Conservation (phyloP, 1,140 invertebrate genomes). For the Brachionus rubens region DNA sequence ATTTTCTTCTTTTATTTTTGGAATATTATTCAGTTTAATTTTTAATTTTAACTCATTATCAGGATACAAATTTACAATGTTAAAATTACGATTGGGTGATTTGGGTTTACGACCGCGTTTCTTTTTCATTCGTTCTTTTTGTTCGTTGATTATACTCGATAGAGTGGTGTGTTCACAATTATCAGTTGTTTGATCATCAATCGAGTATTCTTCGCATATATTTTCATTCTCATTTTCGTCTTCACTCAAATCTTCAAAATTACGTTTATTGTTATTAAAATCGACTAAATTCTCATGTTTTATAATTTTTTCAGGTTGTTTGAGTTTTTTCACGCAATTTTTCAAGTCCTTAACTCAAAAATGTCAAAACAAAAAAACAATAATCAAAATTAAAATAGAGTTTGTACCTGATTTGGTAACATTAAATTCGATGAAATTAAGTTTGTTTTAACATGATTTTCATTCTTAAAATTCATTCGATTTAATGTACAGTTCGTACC, state of each 20-base stretch:
- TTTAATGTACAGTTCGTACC: too few relatives aligned
- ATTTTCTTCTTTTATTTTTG: slow-evolving; percentile 19
- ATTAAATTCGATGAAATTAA: too few relatives aligned
- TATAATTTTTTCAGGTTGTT: neutral
- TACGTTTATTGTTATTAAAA: neutral
- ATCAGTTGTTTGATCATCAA: neutral
- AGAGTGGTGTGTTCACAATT: neutral
- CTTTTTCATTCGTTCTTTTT: slow-evolving; percentile 1
- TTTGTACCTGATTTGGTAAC: too few relatives aligned
- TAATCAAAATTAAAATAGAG: too few relatives aligned
- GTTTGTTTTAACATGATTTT: too few relatives aligned
- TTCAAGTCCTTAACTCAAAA: too few relatives aligned
- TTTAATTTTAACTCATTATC: slow-evolving; percentile 25
- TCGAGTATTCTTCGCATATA: neutral
- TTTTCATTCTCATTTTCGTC: neutral
- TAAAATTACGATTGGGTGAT: neutral
- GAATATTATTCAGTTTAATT: slow-evolving; percentile 8
- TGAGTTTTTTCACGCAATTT: neutral
- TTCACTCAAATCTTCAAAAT: neutral
- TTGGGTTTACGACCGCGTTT: neutral
- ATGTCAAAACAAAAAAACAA: too few relatives aligned
- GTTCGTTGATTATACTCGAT: slow-evolving; percentile 3
- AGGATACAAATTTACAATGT: neutral
- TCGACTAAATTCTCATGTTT: neutral
- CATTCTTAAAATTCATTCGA: too few relatives aligned